Evolutionary conservation across 2,888 invertebrate genomes (phyloP), one percentile per base, ranked within the genome.

Genomic region (Ophioninae sp.): DNA sequence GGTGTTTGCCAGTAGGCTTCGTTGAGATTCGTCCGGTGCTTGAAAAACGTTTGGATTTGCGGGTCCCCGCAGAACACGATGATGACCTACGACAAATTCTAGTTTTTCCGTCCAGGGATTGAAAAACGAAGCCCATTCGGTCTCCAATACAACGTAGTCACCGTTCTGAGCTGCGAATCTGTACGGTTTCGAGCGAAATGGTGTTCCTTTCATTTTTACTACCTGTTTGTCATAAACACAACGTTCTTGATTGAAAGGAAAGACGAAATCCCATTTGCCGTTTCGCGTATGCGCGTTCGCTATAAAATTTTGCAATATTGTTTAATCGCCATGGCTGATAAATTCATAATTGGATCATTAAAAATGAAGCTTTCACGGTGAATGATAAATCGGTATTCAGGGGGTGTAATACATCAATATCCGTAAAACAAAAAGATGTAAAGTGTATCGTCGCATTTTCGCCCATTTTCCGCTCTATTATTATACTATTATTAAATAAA

Each of bases 71-170:
- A 93, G 87, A 0, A 98, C 95, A 79, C 95, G 94, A 93, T 98
- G 97, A 91, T 97, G 96, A 44, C 97, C 98, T 87, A 96, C 96
- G 74, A 99, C 96, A 92, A 98, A 98, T 91, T 99, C 98, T 75
- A 99, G 93, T 92, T 96, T 96, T 90, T 95, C 95, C 0, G 97
- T 96, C 98, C 98, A 99, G 0, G 98, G 98, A 93, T 99, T 98
- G 67, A 98, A 95, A 91, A 98, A 98, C 85, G 97, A 96, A 0
- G 97, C 96, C 98, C 98, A 99, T 91, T 98, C 98, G 0, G 98
- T 98, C 93, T 98, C 97, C 63, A 98, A 93, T 84, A 96, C 94
- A n/a, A 97, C 94, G 91, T 95, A 98, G 88, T 96, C 95, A 0
- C 98, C 98, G 91, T 98, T 98, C 90, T 97, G 96, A 10, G 96